Percentiles rank a stretch among this genome's conserved stretches.
Evolutionary conservation across 2,888 invertebrate genomes (phyloP).

Genomic region (Amiota minor): DNA sequence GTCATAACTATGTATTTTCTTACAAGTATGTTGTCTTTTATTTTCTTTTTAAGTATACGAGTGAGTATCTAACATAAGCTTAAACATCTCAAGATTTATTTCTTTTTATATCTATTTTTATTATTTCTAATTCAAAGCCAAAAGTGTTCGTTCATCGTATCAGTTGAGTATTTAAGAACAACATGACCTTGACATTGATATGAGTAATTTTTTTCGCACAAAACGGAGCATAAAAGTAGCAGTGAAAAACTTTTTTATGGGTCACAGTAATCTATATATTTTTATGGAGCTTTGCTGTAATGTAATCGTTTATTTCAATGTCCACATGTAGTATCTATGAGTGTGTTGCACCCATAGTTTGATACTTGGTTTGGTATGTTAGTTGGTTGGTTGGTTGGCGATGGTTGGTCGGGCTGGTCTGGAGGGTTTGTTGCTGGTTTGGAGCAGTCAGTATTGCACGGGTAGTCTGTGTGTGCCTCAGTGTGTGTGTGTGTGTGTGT

Average conservation of each 20-base stretch:
- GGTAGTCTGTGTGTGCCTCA: neutral
- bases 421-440: neutral
- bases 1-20: too few relatives aligned
- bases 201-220: constrained; percentile 40
- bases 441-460: neutral
- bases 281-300: constrained; percentile 18
- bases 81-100: constrained; percentile 22
- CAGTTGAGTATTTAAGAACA: constrained; percentile 26
- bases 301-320: constrained; percentile 21
- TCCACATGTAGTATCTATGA: constrained; percentile 9
- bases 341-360: constrained; percentile 22
- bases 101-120: constrained; percentile 36
- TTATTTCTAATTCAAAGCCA: constrained; percentile 33
- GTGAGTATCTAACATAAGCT: neutral
- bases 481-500: neutral
- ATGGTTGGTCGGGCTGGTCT: neutral
- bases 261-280: constrained; percentile 20
- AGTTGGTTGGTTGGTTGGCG: neutral
- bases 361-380: neutral
- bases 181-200: constrained; percentile 21
- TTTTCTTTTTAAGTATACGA: too few relatives aligned
- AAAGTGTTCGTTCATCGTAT: constrained; percentile 40
- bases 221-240: constrained; percentile 35
- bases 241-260: constrained; percentile 46
- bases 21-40: too few relatives aligned